Conservation (phyloP, 2,113 vertebrate genomes). For the Columbina picui region DNA sequence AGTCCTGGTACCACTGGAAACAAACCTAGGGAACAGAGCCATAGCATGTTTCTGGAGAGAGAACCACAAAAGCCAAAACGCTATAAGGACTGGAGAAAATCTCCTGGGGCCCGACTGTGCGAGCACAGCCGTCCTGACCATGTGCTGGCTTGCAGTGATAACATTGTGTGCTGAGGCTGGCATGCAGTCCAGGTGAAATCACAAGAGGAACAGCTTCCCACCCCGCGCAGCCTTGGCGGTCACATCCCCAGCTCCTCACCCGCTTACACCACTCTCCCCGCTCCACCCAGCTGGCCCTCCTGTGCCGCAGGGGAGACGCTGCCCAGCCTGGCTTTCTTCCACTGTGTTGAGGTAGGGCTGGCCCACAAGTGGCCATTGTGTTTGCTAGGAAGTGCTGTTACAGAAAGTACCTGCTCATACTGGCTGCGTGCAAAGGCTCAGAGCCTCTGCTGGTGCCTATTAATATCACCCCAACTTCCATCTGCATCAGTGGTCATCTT, state of each 20-base stretch:
- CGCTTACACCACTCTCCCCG: neutral
- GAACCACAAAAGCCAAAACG: neutral
- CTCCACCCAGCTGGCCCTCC: neutral
- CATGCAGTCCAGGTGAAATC: constrained; percentile 49
- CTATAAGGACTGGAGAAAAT: neutral
- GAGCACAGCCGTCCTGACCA: neutral
- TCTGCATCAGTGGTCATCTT: neutral
- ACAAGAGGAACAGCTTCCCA: constrained; percentile 49
- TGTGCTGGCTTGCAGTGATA: constrained; percentile 51
- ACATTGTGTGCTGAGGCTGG: constrained; percentile 66
- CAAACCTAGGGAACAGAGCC: neutral
- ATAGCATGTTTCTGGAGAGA: neutral
- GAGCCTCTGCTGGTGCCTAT: neutral
- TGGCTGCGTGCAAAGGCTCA: neutral
- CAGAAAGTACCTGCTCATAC: neutral
- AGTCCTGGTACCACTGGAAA: neutral
- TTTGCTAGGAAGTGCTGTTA: neutral
- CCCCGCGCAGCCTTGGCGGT: neutral
- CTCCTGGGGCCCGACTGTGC: neutral
- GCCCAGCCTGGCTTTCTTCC: neutral
- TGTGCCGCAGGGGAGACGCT: neutral
- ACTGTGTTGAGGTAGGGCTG: neutral
- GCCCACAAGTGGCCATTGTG: constrained; percentile 16
- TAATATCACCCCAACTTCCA: neutral
- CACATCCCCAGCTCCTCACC: neutral